Evolutionary conservation across 2,888 invertebrate species (phyloP).

Genomic region (Cylindroiulus punctatus): DNA sequence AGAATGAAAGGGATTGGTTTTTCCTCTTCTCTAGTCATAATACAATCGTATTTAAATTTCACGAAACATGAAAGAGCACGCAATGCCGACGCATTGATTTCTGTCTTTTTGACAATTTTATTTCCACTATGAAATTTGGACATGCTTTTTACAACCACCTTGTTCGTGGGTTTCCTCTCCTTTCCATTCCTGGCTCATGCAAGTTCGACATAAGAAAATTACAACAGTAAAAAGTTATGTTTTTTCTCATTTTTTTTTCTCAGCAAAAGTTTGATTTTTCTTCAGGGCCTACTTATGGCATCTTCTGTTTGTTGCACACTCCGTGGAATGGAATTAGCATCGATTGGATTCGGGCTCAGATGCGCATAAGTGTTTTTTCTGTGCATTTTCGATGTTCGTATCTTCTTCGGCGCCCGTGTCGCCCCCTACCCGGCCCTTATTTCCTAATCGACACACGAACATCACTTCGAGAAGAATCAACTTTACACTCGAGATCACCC

Average conservation of each 20-base stretch:
- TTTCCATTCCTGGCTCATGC: not conserved
- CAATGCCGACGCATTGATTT: not conserved
- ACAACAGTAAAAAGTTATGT: not conserved
- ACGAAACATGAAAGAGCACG: not conserved
- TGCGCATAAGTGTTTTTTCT: not conserved
- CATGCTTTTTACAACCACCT: no score
- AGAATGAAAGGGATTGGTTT: no score
- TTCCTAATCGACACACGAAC: conserved; percentile 18
- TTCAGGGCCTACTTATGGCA: not conserved
- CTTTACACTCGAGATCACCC: conserved; percentile 18
- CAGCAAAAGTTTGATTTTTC: conserved; percentile 11
- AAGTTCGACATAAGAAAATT: not conserved
- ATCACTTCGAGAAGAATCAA: conserved; percentile 18
- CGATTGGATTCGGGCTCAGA: not conserved
- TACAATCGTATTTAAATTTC: not conserved
- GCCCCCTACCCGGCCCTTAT: not conserved
- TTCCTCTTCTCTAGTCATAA: not conserved
- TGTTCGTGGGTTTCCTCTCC: no score
- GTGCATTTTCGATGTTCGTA: not conserved
- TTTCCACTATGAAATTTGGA: not conserved
- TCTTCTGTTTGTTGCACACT: not conserved
- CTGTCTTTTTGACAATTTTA: not conserved
- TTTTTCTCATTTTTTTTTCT: not conserved
- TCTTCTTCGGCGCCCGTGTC: not conserved
- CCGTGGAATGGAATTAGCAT: conserved; percentile 9